Base-by-base conservation (phyloP, 2,888 invertebrate genomes). In the Parnassius apollo region DNA sequence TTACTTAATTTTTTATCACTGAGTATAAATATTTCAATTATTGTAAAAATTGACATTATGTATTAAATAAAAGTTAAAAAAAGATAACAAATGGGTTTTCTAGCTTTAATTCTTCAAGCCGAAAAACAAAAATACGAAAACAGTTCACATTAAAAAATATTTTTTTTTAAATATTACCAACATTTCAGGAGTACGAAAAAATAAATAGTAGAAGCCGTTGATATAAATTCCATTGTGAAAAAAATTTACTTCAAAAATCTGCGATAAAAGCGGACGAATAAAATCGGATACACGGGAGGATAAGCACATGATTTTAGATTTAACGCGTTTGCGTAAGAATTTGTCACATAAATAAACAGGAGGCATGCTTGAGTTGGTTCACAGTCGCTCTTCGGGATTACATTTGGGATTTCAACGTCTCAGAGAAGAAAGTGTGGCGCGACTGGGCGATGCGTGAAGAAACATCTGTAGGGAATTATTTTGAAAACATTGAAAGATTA, bases 271-370 rank as follows among this genome's bases (percentile, higher is more conserved):
- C 59, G 65, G 64, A 65, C 68, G 71, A 65, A 70, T 76, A 77
- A 80, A 69, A 75, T 71, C 52, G 72, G 73, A 78, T 77, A 72
- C 71, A 71, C 69, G 73, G 69, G 73, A 77, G 76, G 80, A 76
- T 78, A 76, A 83, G 76, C 77, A 80, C 79, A 80, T 82, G 84
- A 85, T 82, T 84, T 83, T 73, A 75, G 82, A 82, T 86, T 83
- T 84, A 84, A 81, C 78, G 78, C 75, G 82, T 79, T 83, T 86
- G 80, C 78, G 85, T 82, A 81, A 82, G 86, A 90, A 89, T 89
- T 89, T 88, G 89, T 89, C 88, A 86, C 88, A 86, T 88, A 90
- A 90, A 88, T 91, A 90, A 91, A 89, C 88, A 86, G 82, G 81
- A 80, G 81, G 71, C 76, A 83, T 82, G 88, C 83, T 85, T 79